Evolutionary conservation across 2,888 invertebrate species (phyloP).

Genomic region (Gymnoscelis rufifasciata): DNA sequence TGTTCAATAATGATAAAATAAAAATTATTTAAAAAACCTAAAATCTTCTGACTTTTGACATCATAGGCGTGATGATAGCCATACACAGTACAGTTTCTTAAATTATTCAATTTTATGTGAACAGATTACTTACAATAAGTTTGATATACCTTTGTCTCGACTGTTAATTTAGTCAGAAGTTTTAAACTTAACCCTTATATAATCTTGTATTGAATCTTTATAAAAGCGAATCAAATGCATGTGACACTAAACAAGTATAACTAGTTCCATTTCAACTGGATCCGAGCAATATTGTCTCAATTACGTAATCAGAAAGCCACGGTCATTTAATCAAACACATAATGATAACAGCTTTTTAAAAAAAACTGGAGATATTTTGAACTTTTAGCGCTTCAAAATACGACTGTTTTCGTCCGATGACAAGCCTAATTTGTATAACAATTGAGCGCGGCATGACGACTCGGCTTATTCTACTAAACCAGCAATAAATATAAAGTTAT

Average conservation of each 20-base stretch:
- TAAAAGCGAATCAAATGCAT: slow-evolving; percentile 13
- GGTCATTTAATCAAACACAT: slow-evolving; percentile 39
- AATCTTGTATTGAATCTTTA: slow-evolving; percentile 8
- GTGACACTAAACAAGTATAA: slow-evolving; percentile 15
- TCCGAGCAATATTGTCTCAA: slow-evolving; percentile 22
- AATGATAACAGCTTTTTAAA: slow-evolving; percentile 5
- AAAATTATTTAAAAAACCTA: too few relatives aligned
- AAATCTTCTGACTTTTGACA: too few relatives aligned
- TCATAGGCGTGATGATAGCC: too few relatives aligned
- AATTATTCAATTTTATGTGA: too few relatives aligned
- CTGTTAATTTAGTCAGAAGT: too few relatives aligned
- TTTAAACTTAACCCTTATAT: too few relatives aligned
- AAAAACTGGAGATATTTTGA: slow-evolving; percentile 3
- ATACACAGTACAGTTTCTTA: too few relatives aligned
- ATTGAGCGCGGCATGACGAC: slow-evolving; percentile 65
- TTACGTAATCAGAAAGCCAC: slow-evolving; percentile 37
- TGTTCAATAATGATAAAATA: too few relatives aligned
- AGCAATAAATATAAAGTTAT: slow-evolving; percentile 76
- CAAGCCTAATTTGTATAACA: slow-evolving; percentile 44
- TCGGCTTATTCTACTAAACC: slow-evolving; percentile 71
- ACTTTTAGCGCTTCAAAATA: slow-evolving; percentile 18
- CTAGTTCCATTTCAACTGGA: slow-evolving; percentile 25
- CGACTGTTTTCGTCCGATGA: slow-evolving; percentile 27
- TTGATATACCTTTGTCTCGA: too few relatives aligned
- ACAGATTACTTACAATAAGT: too few relatives aligned